phyloP scores from a whole-genome alignment of 2,888 invertebrate genomes.

The Branchipolynoe longqiensis region DNA sequence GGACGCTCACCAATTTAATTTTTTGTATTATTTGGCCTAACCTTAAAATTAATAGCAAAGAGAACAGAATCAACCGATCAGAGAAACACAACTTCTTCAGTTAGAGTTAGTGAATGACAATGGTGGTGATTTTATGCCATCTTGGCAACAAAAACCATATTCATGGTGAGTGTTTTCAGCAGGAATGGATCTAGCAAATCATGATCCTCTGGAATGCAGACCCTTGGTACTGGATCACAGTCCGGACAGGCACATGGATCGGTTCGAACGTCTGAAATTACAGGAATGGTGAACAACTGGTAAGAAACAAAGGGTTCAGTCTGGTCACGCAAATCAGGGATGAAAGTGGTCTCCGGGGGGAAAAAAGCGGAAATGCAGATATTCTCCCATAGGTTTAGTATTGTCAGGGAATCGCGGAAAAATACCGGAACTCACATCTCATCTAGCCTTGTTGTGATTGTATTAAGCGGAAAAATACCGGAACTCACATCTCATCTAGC shows the following conservation, averaged over 20 bases:
- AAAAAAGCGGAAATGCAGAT: too few relatives aligned
- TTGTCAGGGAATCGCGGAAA: too few relatives aligned
- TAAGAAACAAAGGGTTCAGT: background rate
- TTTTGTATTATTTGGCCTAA: too few relatives aligned
- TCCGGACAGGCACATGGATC: constrained; percentile 11
- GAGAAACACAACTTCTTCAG: too few relatives aligned
- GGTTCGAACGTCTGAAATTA: constrained; percentile 12
- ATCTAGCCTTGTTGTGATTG: background rate
- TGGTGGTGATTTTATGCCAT: background rate
- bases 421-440: background rate
- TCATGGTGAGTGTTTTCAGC: background rate
- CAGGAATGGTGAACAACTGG: background rate
- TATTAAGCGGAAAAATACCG: background rate
- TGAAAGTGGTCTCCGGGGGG: too few relatives aligned
- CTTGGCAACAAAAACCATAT: background rate
- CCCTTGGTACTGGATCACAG: background rate
- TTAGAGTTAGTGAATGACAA: too few relatives aligned
- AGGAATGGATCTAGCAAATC: constrained; percentile 1
- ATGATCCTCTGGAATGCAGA: constrained; percentile 4
- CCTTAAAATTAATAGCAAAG: too few relatives aligned
- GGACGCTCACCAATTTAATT: too few relatives aligned
- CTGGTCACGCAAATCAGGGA: background rate
- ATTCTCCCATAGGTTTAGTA: too few relatives aligned
- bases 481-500: too few relatives aligned
- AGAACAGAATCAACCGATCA: too few relatives aligned